A percentile compares a stretch with the other conserved stretches of the same genome.
Evolutionary conservation across 2,888 invertebrate genomes (phyloP).

Genomic region (Coleophora flavipennella): DNA sequence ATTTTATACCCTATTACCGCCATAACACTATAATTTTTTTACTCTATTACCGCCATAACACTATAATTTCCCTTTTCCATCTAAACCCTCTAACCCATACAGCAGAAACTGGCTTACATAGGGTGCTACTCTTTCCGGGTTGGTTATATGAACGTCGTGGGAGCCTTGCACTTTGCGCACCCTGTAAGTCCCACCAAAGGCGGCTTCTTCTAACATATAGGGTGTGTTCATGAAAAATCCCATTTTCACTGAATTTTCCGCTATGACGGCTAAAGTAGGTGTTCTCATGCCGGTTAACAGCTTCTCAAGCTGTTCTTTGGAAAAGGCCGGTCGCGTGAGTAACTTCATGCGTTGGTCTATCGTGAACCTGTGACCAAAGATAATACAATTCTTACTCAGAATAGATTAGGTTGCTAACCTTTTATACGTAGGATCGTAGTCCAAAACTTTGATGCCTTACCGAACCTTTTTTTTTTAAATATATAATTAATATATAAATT

Average conservation of each 20-base stretch:
- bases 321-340: slow-evolving; percentile 29
- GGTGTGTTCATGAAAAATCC: slow-evolving; percentile 13
- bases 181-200: slow-evolving; percentile 18
- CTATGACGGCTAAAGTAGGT: slow-evolving; percentile 23
- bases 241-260: slow-evolving; percentile 14
- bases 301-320: slow-evolving; percentile 23
- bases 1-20: too few species aligned
- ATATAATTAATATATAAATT: too few species aligned
- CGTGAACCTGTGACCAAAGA: slow-evolving; percentile 53
- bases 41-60: too few species aligned
- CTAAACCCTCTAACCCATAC: slow-evolving; percentile 31
- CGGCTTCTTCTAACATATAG: slow-evolving; percentile 22
- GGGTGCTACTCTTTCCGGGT: slow-evolving; percentile 59
- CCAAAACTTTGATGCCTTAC: too few species aligned
- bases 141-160: slow-evolving; percentile 69
- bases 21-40: slow-evolving; percentile 40
- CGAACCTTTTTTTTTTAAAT: too few species aligned
- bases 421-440: too few species aligned
- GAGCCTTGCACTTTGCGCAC: slow-evolving; percentile 46
- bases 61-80: slow-evolving; percentile 39
- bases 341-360: slow-evolving; percentile 60
- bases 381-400: too few species aligned
- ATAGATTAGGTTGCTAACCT: too few species aligned
- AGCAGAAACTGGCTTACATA: slow-evolving; percentile 37
- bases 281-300: slow-evolving; percentile 24